These are phyloP conservation scores for Eupeodes luniger DNA, from an alignment of 2,888 invertebrate species.

Conservation along the genomic window DNA sequence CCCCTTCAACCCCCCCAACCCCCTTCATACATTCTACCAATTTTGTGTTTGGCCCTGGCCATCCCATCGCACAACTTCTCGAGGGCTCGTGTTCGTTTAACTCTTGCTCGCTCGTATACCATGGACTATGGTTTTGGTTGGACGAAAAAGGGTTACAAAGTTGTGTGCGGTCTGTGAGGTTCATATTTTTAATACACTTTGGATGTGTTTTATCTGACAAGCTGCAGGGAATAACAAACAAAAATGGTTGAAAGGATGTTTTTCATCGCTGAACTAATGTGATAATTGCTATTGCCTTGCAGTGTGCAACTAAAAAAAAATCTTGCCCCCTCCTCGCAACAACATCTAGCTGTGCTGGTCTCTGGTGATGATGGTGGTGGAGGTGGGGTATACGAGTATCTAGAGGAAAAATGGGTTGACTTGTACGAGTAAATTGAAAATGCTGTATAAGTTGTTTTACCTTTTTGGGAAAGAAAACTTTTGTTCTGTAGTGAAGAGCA, in stretches of 20 bases:
- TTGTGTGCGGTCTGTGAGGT: slow-evolving; percentile 50
- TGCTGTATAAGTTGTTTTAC: neutral
- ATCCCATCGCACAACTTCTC: neutral
- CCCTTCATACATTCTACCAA: too few relatives aligned
- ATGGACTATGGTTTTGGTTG: neutral
- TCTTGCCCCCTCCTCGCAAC: neutral
- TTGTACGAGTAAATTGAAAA: slow-evolving; percentile 22
- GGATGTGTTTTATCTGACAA: slow-evolving; percentile 56
- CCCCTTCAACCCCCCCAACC: neutral
- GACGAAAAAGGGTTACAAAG: slow-evolving; percentile 17
- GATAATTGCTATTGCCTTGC: slow-evolving; percentile 65
- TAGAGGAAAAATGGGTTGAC: neutral
- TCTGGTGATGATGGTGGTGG: too few relatives aligned
- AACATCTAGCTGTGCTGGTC: too few relatives aligned
- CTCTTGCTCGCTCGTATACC: neutral
- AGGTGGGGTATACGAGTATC: too few relatives aligned
- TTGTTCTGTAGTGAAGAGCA: neutral
- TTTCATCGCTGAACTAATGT: slow-evolving; percentile 59
- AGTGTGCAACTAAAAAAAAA: neutral
- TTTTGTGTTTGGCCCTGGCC: neutral
- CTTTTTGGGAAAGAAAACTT: slow-evolving; percentile 12
- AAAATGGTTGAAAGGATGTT: slow-evolving; percentile 65
- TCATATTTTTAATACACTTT: slow-evolving; percentile 68
- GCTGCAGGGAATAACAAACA: slow-evolving; percentile 50
- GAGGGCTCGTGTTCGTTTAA: too few relatives aligned